These are phyloP conservation scores for Xiphorhynchus erythropygius DNA, from an alignment of 2,797 vertebrate genomes.

Conservation along the genomic window DNA sequence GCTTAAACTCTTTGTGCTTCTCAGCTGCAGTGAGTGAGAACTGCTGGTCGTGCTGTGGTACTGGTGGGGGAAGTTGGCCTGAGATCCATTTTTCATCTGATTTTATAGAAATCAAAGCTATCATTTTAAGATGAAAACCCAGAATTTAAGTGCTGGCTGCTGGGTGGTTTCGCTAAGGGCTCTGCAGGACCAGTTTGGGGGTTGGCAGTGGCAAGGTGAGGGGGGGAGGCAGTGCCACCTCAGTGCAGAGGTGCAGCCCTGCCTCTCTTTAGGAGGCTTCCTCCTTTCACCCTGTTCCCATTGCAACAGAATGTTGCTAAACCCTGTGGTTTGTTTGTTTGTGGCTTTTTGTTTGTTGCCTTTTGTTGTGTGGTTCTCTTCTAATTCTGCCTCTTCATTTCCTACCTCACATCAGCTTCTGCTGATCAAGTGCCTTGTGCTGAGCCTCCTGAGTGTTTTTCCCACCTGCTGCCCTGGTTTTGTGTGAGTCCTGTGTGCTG, in stretches of 20 bases:
- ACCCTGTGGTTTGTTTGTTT: background rate
- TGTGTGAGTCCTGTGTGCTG: background rate
- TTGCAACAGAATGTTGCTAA: background rate
- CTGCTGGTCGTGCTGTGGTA: background rate
- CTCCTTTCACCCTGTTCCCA: rapidly evolving
- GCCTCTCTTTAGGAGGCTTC: background rate
- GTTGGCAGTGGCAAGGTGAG: rapidly evolving
- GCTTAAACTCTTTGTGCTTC: background rate
- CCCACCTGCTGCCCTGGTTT: background rate
- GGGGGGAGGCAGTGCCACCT: too few relatives aligned
- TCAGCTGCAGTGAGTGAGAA: rapidly evolving
- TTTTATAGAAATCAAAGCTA: background rate
- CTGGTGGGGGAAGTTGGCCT: background rate
- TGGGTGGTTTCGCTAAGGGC: rapidly evolving
- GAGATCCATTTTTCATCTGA: background rate
- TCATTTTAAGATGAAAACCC: background rate
- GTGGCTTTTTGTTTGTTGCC: background rate
- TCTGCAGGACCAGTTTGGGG: background rate
- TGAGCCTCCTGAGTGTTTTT: background rate
- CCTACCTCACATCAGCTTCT: background rate
- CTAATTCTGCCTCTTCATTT: background rate
- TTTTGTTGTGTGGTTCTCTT: background rate
- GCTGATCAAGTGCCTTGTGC: rapidly evolving
- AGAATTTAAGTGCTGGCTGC: background rate
- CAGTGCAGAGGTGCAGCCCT: background rate